A percentile compares a stretch with the other conserved stretches of the same genome.
These are phyloP conservation scores for Lordiphosa andalusiaca DNA, from an alignment of 2,888 invertebrate genomes.

Conservation along the genomic window DNA sequence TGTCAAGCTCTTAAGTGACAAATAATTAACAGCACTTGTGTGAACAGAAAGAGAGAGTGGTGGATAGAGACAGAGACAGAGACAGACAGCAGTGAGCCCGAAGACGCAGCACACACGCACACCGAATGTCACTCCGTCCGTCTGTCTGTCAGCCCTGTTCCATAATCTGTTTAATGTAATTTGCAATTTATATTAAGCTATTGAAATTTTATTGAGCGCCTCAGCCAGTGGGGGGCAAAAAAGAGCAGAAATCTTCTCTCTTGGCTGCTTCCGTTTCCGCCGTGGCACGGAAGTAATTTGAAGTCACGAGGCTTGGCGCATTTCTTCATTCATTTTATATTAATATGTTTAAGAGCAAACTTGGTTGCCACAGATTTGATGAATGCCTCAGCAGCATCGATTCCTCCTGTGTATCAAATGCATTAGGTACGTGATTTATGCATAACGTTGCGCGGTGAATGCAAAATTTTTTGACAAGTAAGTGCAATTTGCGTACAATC, in stretches of 20 bases:
- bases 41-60: slow-evolving; percentile 20
- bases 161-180: slow-evolving; percentile 72
- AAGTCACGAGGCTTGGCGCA: slow-evolving; percentile 24
- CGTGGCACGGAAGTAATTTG: slow-evolving; percentile 46
- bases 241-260: slow-evolving; percentile 3
- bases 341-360: slow-evolving; percentile 44
- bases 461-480: slow-evolving; percentile 57
- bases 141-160: slow-evolving; percentile 19
- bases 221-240: not conserved
- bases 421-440: slow-evolving; percentile 59
- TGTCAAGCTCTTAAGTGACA: slow-evolving; percentile 61
- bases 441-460: slow-evolving; percentile 52
- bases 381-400: slow-evolving; percentile 46
- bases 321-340: slow-evolving; percentile 26
- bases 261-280: slow-evolving; percentile 42
- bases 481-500: slow-evolving; percentile 54
- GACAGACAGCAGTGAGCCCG: slow-evolving; percentile 9
- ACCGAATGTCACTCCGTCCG: not conserved
- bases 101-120: slow-evolving; percentile 7
- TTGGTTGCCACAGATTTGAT: slow-evolving; percentile 23
- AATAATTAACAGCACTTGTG: slow-evolving; percentile 71
- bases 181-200: slow-evolving; percentile 72
- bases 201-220: slow-evolving; percentile 57
- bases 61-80: not conserved
- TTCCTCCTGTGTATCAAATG: slow-evolving; percentile 44